A percentile compares a stretch with the other conserved stretches of the same genome.
Conservation (phyloP, 2,888 invertebrate species). For the Junonia oenone region DNA sequence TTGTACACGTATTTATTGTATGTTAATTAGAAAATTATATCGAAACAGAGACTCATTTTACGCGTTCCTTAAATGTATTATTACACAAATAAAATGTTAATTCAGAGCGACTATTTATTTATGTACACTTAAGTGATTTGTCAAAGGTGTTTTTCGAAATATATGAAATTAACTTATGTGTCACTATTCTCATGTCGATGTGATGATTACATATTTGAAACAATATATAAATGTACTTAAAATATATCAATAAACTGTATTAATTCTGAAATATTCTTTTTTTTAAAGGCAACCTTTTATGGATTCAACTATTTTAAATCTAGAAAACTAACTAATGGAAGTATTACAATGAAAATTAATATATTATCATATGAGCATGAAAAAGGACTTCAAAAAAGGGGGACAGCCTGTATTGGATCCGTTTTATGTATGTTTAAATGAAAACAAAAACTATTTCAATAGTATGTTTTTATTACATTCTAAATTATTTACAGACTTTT, state of each 20-base stretch:
- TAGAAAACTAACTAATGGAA: too few relatives aligned
- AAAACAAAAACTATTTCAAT: background rate
- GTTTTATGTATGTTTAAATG: background rate
- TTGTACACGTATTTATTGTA: slow-evolving; percentile 13
- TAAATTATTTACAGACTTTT: background rate
- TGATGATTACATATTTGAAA: slow-evolving; percentile 33
- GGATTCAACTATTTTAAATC: too few relatives aligned
- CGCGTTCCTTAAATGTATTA: slow-evolving; percentile 31
- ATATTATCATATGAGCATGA: too few relatives aligned
- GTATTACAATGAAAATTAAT: too few relatives aligned
- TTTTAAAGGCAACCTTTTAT: too few relatives aligned
- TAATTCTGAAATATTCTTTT: slow-evolving; percentile 25
- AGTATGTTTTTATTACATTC: background rate
- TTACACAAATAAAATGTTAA: slow-evolving; percentile 22
- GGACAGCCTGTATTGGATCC: too few relatives aligned
- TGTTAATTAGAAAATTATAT: slow-evolving; percentile 21
- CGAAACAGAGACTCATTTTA: slow-evolving; percentile 29
- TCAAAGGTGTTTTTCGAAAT: slow-evolving; percentile 13
- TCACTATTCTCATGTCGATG: slow-evolving; percentile 30
- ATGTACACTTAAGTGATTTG: slow-evolving; percentile 24
- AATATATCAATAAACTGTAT: slow-evolving; percentile 42
- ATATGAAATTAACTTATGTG: slow-evolving; percentile 19
- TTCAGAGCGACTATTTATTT: slow-evolving; percentile 26
- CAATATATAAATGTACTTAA: slow-evolving; percentile 38
- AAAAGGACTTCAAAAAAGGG: too few relatives aligned